phyloP scores from a whole-genome alignment of 2,113 vertebrate genomes.

The Pimephales promelas region DNA sequence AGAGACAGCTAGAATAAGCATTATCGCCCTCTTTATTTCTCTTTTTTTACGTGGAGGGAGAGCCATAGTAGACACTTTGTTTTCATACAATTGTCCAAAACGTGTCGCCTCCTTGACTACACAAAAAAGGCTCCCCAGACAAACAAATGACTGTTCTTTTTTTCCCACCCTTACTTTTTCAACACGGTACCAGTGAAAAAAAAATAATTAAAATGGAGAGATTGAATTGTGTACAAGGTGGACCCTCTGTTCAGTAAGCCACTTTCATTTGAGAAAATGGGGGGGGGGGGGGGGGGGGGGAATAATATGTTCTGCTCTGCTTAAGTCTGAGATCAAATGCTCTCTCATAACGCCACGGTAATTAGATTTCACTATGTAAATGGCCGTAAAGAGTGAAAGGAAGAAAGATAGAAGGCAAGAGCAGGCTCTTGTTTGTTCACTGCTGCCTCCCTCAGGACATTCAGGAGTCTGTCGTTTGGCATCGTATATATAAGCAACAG shows the following conservation, averaged over 20 bases:
- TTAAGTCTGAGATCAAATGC: slow-evolving; percentile 80
- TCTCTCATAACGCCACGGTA: slow-evolving; percentile 75
- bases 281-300: too few relatives aligned
- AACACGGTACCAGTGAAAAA: background rate
- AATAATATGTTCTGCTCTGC: slow-evolving; percentile 79
- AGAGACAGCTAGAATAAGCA: slow-evolving; percentile 38
- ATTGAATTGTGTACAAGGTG: slow-evolving; percentile 76
- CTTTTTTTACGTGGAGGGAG: slow-evolving; percentile 48
- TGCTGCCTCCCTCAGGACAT: slow-evolving; percentile 83
- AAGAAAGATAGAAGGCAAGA: slow-evolving; percentile 31
- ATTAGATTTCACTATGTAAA: slow-evolving; percentile 84
- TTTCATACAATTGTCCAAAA: slow-evolving; percentile 62
- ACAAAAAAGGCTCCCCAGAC: slow-evolving; percentile 62
- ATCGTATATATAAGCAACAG: slow-evolving; percentile 55
- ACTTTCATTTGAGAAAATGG: slow-evolving; percentile 74
- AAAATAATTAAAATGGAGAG: slow-evolving; percentile 76
- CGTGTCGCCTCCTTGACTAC: slow-evolving; percentile 57
- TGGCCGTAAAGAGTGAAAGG: slow-evolving; percentile 66
- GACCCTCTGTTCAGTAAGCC: slow-evolving; percentile 74
- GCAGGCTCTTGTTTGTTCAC: slow-evolving; percentile 70
- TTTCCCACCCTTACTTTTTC: slow-evolving; percentile 52
- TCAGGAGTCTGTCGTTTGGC: slow-evolving; percentile 70
- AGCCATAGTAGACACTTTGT: slow-evolving; percentile 58
- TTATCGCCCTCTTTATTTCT: slow-evolving; percentile 37
- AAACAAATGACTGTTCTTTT: slow-evolving; percentile 73